Evolutionary conservation across 2,888 invertebrate genomes (phyloP).

Genomic region (Sinhomidia bicolor): DNA sequence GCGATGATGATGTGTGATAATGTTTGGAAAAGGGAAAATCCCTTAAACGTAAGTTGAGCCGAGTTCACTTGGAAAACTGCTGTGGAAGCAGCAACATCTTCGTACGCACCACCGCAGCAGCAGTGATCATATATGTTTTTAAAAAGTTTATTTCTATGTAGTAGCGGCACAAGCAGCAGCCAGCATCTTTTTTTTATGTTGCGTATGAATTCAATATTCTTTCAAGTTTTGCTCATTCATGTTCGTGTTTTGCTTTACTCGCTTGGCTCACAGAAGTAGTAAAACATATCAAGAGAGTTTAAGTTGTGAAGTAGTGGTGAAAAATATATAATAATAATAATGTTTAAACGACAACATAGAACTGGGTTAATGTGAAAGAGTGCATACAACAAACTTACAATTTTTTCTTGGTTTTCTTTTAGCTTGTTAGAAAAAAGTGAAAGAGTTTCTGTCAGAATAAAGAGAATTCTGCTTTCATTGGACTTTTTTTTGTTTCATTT

Average conservation of each 20-base stretch:
- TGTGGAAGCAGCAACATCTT: conserved; percentile 68
- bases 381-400: neutral
- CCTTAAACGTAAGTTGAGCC: conserved; percentile 51
- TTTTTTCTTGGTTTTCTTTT: neutral
- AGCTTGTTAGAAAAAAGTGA: neutral
- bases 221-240: neutral
- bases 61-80: conserved; percentile 69
- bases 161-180: too few relatives aligned
- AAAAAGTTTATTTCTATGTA: neutral
- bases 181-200: too few relatives aligned
- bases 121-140: conserved; percentile 22
- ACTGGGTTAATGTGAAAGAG: conserved; percentile 12
- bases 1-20: conserved; percentile 56
- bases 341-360: neutral
- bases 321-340: neutral
- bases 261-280: neutral
- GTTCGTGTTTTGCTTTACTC: conserved; percentile 8
- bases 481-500: conserved; percentile 12
- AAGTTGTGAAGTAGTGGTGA: neutral
- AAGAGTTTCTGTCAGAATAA: neutral
- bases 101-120: conserved; percentile 14
- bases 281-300: neutral
- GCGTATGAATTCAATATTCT: neutral
- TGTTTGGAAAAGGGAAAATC: conserved; percentile 63
- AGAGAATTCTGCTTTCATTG: neutral